Base-by-base conservation (phyloP, 2,888 invertebrate genomes). In the Ormyrus thymus region DNA sequence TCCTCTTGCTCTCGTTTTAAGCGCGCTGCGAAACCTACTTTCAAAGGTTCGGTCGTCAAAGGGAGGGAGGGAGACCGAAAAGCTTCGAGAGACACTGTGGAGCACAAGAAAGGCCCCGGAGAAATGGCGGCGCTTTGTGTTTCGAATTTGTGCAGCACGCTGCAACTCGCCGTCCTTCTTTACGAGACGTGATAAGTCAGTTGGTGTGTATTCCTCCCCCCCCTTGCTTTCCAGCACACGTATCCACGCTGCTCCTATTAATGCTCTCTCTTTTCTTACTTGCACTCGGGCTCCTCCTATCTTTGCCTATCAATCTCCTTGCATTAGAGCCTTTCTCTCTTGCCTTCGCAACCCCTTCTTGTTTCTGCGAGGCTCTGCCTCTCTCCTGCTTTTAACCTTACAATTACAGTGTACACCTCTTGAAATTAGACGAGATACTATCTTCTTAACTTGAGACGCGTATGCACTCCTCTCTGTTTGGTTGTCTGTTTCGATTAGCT, bases 71-170 rank as follows among this genome's bases (percentile, higher is more conserved):
- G 29, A 3, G 29, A 46, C 15, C 53, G 7, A 66, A 9, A 11
- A 53, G 15, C 53, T 10, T 15, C 29, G n/a, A 2, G 66, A 50
- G 62, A 59, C n/a, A 78, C 48, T 62, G 81, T 6, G 15, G 15
- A 68, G 46, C 55, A 45, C 79, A 43, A 61, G 50, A 71, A 71
- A 71, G 50, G 8, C 61, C 43, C 56, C 73, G 82, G 83, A 84
- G 85, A 86, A 86, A 86, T 85, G 83, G 82, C 81, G 83, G 75
- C 82, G 84, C 86, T 87, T 86, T 86, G 85, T 87, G 84, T 85
- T 83, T 85, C 83, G 84, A 86, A 85, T 86, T 86, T 85, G 84
- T 85, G 84, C 85, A 84, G 82, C 83, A 29, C 29, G 79, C 84
- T 83, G 83, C 83, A 43, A 6, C 46, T 51, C 51, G 43, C 50